A percentile compares a stretch with the other conserved stretches of the same genome.
These are phyloP conservation scores for Tetramorium bicarinatum DNA, from an alignment of 2,888 invertebrate genomes.

Conservation along the genomic window DNA sequence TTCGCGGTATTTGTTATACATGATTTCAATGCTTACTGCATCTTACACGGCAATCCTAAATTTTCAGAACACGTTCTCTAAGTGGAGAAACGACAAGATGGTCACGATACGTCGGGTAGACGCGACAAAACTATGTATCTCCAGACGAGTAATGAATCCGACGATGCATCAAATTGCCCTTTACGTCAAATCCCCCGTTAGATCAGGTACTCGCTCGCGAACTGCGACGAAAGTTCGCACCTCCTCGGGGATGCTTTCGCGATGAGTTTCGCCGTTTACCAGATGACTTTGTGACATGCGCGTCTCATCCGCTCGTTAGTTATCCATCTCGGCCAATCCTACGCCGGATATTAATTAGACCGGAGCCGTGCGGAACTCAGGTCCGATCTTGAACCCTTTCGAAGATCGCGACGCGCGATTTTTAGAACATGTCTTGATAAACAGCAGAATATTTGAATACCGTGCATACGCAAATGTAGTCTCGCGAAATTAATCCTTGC, in stretches of 20 bases:
- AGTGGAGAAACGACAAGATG: constrained; percentile 17
- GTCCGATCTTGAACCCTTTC: constrained; percentile 1
- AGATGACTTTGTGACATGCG: constrained; percentile 60
- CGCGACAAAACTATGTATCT: constrained; percentile 31
- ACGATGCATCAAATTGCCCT: constrained; percentile 74
- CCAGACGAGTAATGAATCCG: constrained; percentile 57
- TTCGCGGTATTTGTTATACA: not conserved
- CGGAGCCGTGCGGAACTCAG: constrained; percentile 25
- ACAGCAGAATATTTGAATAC: not conserved
- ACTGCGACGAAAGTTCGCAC: constrained; percentile 68
- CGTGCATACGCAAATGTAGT: not conserved
- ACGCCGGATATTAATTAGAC: constrained; percentile 74
- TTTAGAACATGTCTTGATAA: not conserved
- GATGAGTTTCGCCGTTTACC: constrained; percentile 70
- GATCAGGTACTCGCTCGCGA: constrained; percentile 59
- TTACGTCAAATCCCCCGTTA: constrained; percentile 68
- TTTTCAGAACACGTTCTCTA: not conserved
- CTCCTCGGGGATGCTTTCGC: constrained; percentile 65
- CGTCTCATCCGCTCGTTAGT: constrained; percentile 61
- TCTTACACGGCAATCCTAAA: not conserved
- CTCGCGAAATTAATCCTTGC: constrained; percentile 21
- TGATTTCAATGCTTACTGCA: not conserved
- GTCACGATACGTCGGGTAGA: not conserved
- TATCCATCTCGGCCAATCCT: constrained; percentile 64
- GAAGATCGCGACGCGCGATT: not conserved